Percentiles rank a stretch among this genome's conserved stretches.
Conservation (phyloP, 2,797 vertebrate species). For the Hipposideros larvatus region DNA sequence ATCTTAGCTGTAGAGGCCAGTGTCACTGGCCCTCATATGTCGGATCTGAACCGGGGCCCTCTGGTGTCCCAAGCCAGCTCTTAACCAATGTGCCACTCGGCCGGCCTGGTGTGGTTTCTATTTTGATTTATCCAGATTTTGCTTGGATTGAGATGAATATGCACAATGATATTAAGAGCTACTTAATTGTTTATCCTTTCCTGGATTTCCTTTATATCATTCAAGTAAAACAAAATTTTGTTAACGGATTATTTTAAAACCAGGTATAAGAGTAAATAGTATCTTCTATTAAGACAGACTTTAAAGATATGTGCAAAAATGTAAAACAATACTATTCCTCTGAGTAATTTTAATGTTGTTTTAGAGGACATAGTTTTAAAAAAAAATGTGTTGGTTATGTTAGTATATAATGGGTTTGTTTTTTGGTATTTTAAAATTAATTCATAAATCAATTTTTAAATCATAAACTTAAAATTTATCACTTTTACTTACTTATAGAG, state of each 20-base stretch:
- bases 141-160: neutral
- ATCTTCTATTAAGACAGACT: neutral
- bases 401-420: neutral
- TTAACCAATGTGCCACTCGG: too few species aligned
- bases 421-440: neutral
- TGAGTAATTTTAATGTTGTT: neutral
- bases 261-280: neutral
- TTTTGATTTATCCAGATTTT: neutral
- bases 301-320: neutral
- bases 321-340: neutral
- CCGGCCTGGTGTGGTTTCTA: neutral
- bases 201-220: neutral
- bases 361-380: neutral
- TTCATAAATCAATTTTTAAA: neutral
- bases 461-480: neutral
- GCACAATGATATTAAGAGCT: neutral
- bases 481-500: neutral
- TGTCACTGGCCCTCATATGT: too few species aligned
- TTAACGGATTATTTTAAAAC: neutral
- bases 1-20: too few species aligned
- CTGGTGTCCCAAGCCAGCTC: too few species aligned
- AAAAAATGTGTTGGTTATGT: neutral
- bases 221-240: neutral
- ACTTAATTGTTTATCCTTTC: neutral
- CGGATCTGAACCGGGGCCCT: too few species aligned